phyloP scores from a whole-genome alignment of 92 coral and sea anemone genomes.

The Epizoanthus rinbou region DNA sequence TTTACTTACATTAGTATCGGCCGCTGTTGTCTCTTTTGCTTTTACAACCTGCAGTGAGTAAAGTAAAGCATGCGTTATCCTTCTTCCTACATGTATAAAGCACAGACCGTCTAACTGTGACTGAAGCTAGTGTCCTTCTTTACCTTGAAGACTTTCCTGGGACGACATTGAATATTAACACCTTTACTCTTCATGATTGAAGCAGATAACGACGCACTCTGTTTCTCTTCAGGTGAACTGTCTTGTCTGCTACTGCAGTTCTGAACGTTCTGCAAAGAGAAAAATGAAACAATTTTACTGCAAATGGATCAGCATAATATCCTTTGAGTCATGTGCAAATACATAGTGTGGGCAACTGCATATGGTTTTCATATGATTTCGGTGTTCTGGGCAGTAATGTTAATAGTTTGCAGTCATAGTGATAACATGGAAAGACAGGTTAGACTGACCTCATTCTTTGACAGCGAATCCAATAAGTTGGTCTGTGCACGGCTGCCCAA shows the following conservation, averaged over 20 bases:
- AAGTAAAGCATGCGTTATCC: background rate
- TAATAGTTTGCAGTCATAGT: too few relatives aligned
- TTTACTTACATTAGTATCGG: background rate
- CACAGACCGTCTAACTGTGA: background rate
- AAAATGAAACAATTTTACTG: background rate
- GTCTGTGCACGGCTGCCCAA: background rate
- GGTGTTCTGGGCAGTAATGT: too few relatives aligned
- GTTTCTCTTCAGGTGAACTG: constrained; percentile 15
- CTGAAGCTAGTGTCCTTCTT: background rate
- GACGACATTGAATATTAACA: constrained; percentile 12
- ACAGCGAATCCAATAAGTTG: constrained; percentile 22
- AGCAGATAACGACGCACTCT: constrained; percentile 26
- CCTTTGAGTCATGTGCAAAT: too few relatives aligned
- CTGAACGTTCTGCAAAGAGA: constrained; percentile 1
- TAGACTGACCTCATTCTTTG: constrained; percentile 26
- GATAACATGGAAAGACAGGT: background rate
- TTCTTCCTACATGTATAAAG: background rate
- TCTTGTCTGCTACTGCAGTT: background rate
- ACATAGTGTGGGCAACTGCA: too few relatives aligned
- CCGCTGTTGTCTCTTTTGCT: background rate
- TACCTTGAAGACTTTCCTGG: constrained; percentile 41
- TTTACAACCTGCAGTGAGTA: background rate
- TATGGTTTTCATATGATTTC: too few relatives aligned
- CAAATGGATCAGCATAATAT: background rate
- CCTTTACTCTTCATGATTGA: constrained; percentile 30